phyloP scores from a whole-genome alignment of 1,140 invertebrate species.

The Aphis gossypii region DNA sequence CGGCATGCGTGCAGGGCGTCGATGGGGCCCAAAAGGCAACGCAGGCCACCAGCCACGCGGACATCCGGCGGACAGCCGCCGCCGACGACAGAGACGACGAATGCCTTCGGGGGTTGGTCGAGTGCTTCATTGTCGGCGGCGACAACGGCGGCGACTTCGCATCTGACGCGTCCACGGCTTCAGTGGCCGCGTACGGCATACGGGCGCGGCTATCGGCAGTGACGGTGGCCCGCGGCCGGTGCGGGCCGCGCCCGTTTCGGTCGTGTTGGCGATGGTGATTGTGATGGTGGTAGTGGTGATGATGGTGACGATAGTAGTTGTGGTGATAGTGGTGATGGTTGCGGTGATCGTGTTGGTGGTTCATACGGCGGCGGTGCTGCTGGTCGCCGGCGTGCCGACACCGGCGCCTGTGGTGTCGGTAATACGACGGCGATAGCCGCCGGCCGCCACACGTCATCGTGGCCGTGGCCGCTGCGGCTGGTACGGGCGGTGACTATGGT shows the following conservation, averaged over 20 bases:
- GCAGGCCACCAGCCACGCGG: conserved; percentile 53
- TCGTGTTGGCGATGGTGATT: background rate
- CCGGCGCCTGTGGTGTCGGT: conserved; percentile 21
- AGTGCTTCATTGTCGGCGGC: background rate
- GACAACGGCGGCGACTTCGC: background rate
- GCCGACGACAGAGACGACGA: background rate
- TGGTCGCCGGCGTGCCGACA: background rate
- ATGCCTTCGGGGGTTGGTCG: background rate
- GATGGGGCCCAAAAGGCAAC: conserved; percentile 34
- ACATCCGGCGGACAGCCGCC: background rate
- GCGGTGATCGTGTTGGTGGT: background rate
- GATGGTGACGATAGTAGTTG: background rate
- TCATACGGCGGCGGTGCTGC: background rate
- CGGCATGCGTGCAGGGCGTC: conserved; percentile 29
- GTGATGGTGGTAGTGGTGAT: background rate
- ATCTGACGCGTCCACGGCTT: background rate
- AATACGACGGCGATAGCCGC: conserved; percentile 26
- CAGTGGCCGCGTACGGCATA: background rate
- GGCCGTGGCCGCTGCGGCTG: background rate
- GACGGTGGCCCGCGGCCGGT: background rate
- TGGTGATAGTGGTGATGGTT: background rate
- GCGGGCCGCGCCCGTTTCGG: background rate
- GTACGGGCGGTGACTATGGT: background rate
- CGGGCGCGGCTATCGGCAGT: background rate
- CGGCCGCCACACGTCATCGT: conserved; percentile 42